Evolutionary conservation across 2,113 vertebrate species (phyloP), one percentile per base, ranked within the genome.

Genomic region (Stictonetta naevosa): DNA sequence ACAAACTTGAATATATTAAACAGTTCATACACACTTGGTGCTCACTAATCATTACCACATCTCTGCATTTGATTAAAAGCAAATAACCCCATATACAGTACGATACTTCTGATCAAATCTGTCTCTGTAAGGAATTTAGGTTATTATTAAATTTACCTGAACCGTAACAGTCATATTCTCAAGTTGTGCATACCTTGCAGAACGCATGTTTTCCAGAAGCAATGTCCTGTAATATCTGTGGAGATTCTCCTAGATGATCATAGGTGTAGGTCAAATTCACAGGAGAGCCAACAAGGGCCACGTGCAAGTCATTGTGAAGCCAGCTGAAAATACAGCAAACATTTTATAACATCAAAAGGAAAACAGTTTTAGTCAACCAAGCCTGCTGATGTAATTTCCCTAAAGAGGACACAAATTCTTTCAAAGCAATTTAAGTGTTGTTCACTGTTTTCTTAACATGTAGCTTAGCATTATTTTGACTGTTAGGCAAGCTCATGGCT

Each of bases 301-400:
- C 99, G 52, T 98, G 97, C 87, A 99, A 98, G 85, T 99, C 99
- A 94, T 99, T 99, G 91, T 99, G 99, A 88, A 99, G 99, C 99
- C 99, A 99, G 96, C 99, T 99, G 96, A 88, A 98, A 96, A 95
- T 25, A 96, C 25, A 97, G 91, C 48, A 94, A 63, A 72, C 10
- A 12, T 66, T 60, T 83, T 44, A 72, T 33, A 78, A 93, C 74
- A 50, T 15, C 13, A 34, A 68, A 67, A 83, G 11, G 59, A 63
- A 94, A 34, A 67, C 0, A 72, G n/a, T 42, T 86, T 71, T 84
- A 75, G 23, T 69, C 59, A 81, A 71, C 4, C 20, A 75, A 88
- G 74, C 9, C 21, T 14, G 77, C 16, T 67, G 33, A 66, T 34
- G 4, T 38, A 58, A 71, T 46, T 86, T 83, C 40, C 12, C 74